A percentile compares a stretch with the other conserved stretches of the same genome.
Evolutionary conservation across 2,113 vertebrate genomes (phyloP).

Genomic region (Micromys minutus): DNA sequence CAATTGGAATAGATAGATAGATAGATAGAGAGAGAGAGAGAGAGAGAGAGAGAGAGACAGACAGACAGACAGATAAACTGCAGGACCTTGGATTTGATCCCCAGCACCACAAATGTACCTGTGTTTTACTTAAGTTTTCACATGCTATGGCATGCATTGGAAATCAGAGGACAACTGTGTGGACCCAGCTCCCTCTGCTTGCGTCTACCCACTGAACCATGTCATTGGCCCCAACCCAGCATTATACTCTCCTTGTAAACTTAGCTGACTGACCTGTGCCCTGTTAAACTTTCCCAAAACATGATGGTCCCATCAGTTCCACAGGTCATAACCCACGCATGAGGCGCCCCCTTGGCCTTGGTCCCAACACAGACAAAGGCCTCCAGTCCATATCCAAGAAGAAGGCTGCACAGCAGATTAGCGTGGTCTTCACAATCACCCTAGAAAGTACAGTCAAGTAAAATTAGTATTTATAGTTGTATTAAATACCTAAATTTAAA

Average conservation of each 20-base stretch:
- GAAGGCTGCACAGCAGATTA: slow-evolving; percentile 95
- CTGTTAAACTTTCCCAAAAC: slow-evolving; percentile 98
- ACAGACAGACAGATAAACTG: no score
- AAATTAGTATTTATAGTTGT: neutral
- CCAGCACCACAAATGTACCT: neutral
- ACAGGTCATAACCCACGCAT: slow-evolving; percentile 96
- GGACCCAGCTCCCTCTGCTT: neutral
- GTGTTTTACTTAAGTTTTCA: neutral
- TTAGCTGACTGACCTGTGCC: slow-evolving; percentile 89
- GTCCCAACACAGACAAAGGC: slow-evolving; percentile 98
- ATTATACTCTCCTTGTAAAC: slow-evolving; percentile 17
- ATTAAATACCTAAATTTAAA: slow-evolving; percentile 24
- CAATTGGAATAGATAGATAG: no score
- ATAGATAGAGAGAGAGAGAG: no score
- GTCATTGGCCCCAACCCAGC: neutral
- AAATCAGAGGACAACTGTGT: neutral
- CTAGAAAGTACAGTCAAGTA: slow-evolving; percentile 78
- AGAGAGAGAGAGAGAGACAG: no score
- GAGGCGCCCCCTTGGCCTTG: slow-evolving; percentile 92
- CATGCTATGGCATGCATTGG: neutral
- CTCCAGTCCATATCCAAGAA: slow-evolving; percentile 96
- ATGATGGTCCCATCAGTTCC: slow-evolving; percentile 93
- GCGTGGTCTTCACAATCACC: slow-evolving; percentile 99
- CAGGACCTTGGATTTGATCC: neutral
- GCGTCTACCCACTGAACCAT: neutral